These are phyloP conservation scores for Hypsibius dujardini DNA, from an alignment of 1,140 invertebrate species.

Conservation along the genomic window DNA sequence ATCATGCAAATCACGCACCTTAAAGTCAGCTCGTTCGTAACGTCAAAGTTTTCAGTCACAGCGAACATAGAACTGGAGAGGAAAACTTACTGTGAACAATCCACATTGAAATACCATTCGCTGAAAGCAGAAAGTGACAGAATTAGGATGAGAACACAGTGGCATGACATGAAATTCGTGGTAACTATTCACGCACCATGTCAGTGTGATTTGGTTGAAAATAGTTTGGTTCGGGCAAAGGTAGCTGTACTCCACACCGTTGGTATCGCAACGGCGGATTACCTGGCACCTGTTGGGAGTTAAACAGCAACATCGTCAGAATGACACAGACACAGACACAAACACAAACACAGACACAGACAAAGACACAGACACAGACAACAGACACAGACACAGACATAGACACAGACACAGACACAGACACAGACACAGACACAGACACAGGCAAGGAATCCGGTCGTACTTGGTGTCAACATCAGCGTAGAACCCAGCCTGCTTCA, in stretches of 20 bases:
- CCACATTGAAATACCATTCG: background rate
- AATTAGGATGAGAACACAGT: too few species aligned
- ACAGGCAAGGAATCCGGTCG: background rate
- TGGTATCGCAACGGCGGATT: constrained; percentile 1
- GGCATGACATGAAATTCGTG: too few species aligned
- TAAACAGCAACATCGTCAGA: background rate
- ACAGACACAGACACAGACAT: too few species aligned
- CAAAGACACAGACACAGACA: too few species aligned
- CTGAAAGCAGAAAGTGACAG: background rate
- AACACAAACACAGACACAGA: too few species aligned
- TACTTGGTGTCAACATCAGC: background rate
- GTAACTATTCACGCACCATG: too few species aligned
- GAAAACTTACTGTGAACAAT: background rate
- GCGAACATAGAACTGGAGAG: background rate
- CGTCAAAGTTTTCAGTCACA: background rate
- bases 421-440: too few species aligned
- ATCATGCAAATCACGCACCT: background rate
- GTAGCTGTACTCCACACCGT: background rate
- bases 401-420: too few species aligned
- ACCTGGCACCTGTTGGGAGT: background rate
- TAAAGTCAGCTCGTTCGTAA: background rate
- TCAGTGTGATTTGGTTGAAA: background rate
- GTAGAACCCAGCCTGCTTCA: background rate
- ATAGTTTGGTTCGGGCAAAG: background rate
- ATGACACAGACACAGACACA: background rate